Percentiles rank a stretch among this genome's conserved stretches.
Conservation (phyloP, 2,888 invertebrate genomes). For the Leptura quadrifasciata region DNA sequence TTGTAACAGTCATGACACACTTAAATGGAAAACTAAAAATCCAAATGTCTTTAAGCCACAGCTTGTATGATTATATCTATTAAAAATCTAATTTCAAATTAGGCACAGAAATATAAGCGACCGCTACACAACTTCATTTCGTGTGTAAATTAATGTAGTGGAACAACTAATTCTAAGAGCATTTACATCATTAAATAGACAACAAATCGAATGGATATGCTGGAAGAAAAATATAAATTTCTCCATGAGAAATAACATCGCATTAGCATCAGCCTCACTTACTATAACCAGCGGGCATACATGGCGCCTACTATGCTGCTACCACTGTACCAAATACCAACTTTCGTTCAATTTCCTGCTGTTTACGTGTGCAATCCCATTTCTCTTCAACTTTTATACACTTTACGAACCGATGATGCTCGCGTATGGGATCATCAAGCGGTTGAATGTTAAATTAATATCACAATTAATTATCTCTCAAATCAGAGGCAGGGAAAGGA, state of each 20-base stretch:
- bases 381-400: conserved; percentile 25
- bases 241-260: conserved; percentile 6
- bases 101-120: not conserved
- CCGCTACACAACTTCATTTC: not conserved
- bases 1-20: too few species aligned
- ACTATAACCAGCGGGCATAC: not conserved
- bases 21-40: too few species aligned
- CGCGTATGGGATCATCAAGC: not conserved
- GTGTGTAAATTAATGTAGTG: not conserved
- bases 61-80: too few species aligned
- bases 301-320: conserved; percentile 27
- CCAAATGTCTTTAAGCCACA: too few species aligned
- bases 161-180: not conserved
- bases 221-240: conserved; percentile 16
- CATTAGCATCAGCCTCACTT: not conserved
- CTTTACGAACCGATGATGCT: not conserved
- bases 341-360: conserved; percentile 35
- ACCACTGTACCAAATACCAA: conserved; percentile 33
- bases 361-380: conserved; percentile 3
- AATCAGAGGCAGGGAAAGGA: not conserved
- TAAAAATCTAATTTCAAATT: not conserved
- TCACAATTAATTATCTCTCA: not conserved
- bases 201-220: not conserved
- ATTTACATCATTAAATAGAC: not conserved
- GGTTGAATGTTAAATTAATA: not conserved